Evolutionary conservation across 2,113 vertebrate genomes (phyloP).

Genomic region (Rallus limicola): DNA sequence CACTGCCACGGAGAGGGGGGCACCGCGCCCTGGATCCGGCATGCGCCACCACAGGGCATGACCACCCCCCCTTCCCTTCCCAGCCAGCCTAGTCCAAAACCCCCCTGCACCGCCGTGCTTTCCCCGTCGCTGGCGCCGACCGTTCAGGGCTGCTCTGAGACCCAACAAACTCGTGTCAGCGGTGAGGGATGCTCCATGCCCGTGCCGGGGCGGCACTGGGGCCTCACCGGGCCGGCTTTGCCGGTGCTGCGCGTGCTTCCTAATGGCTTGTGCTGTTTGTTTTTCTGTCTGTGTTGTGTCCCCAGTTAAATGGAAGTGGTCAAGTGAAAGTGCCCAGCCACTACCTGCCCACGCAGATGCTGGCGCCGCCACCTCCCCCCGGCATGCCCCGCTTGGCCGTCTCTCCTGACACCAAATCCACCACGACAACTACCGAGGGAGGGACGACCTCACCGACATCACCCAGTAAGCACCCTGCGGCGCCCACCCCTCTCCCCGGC

Average conservation of each 20-base stretch:
- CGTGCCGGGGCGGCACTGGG: not conserved
- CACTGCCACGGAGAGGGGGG: not conserved
- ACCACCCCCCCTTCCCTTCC: too few species aligned
- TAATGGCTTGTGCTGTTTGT: constrained; percentile 70
- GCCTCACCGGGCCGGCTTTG: not conserved
- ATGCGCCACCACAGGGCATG: not conserved
- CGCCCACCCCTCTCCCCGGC: constrained; percentile 48
- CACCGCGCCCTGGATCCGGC: rapidly evolving
- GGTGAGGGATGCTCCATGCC: not conserved
- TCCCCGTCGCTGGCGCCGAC: not conserved
- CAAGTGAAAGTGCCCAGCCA: constrained; percentile 92
- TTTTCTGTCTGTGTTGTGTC: constrained; percentile 75
- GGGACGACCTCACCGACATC: constrained; percentile 88
- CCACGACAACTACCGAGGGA: constrained; percentile 87
- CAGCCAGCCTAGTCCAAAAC: not conserved
- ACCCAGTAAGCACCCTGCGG: constrained; percentile 85
- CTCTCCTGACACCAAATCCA: constrained; percentile 89
- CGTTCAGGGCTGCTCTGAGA: constrained; percentile 41
- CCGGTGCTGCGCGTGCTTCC: not conserved
- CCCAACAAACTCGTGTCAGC: constrained; percentile 22
- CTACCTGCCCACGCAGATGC: constrained; percentile 93
- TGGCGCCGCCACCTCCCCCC: constrained; percentile 86
- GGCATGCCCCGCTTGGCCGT: constrained; percentile 86
- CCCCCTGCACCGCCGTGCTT: not conserved
- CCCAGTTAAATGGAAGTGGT: constrained; percentile 92